These are phyloP conservation scores for Physella acuta DNA, from an alignment of 1,140 invertebrate species.

Conservation along the genomic window DNA sequence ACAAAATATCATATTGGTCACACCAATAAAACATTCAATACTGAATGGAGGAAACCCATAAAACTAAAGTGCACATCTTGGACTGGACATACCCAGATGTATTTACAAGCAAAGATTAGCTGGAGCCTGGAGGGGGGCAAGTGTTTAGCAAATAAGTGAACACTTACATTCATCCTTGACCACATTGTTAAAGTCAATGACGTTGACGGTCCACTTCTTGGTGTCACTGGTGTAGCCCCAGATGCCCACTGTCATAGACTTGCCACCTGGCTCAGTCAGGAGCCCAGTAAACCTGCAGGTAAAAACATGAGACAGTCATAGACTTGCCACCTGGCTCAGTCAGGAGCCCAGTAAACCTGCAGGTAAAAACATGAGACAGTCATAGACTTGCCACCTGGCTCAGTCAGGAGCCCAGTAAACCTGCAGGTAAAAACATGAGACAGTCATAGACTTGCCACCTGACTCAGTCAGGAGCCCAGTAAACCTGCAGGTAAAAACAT, in stretches of 20 bases:
- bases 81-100: too few relatives aligned
- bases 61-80: too few relatives aligned
- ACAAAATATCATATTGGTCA: too few relatives aligned
- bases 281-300: conserved; percentile 80
- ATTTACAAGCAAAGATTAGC: too few relatives aligned
- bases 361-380: too few relatives aligned
- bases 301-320: conserved; percentile 76
- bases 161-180: conserved; percentile 49
- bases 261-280: conserved; percentile 55
- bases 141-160: too few relatives aligned
- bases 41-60: too few relatives aligned
- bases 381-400: conserved; percentile 60
- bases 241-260: conserved; percentile 72
- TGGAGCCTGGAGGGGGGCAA: too few relatives aligned
- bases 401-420: conserved; percentile 77
- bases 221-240: conserved; percentile 66
- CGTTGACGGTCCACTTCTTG: conserved; percentile 48
- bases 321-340: conserved; percentile 55
- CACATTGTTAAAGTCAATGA: conserved; percentile 51
- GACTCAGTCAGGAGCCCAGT: conserved; percentile 72
- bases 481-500: too few relatives aligned
- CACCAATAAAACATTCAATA: too few relatives aligned
- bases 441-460: conserved; percentile 65
- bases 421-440: too few relatives aligned
- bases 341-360: conserved; percentile 82